Base-by-base conservation (phyloP, 2,888 invertebrate genomes). In the Neria commutata region DNA sequence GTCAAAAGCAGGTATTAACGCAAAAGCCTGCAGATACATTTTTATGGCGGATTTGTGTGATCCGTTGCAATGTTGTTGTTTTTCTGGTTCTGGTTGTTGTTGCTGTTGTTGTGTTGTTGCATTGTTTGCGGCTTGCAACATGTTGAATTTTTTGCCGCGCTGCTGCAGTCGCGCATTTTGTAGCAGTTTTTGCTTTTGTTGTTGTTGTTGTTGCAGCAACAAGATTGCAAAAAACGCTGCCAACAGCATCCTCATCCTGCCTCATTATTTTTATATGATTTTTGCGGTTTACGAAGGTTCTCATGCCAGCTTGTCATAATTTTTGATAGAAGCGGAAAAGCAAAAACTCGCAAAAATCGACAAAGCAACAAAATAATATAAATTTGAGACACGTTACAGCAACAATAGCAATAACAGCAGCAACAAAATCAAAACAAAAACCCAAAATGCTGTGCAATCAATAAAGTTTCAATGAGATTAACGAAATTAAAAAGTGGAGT, bases 21-120 rank as follows among this genome's bases (percentile, higher is more conserved):
- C 51, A 58, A 57, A 60, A 66, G 62, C 45, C 54, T 51, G 68
- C 54, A 33, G 53, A 59, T 37, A 34, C 40, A 58, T 69, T 64
- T 77, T 77, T 77, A 76, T 75, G 73, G 75, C 70, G 72, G 75
- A 76, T 76, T 77, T 77, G 74, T 76, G 72, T 76, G 76, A 77
- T 76, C 75, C 73, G 72, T 69, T 76, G 75, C 75, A 73, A 70
- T 74, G 65, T 70, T 72, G 67, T 71, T 66, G 66, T 70, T 65
- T 62, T 42, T 47, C 49, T 54, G 53, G 48, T 51, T 50, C 55
- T 55, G 34, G 60, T 61, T 66, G 61, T 67, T 60, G 6, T 6
- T 29, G 26, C 8, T 54, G 62, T 51, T 52, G 25, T 63, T 56
- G 51, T 54, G n/a, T 23, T 33, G 61, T 63, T 66, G 71, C 70